Evolutionary conservation across 2,797 vertebrate genomes (phyloP).

Genomic region (Cryptoprocta ferox): DNA sequence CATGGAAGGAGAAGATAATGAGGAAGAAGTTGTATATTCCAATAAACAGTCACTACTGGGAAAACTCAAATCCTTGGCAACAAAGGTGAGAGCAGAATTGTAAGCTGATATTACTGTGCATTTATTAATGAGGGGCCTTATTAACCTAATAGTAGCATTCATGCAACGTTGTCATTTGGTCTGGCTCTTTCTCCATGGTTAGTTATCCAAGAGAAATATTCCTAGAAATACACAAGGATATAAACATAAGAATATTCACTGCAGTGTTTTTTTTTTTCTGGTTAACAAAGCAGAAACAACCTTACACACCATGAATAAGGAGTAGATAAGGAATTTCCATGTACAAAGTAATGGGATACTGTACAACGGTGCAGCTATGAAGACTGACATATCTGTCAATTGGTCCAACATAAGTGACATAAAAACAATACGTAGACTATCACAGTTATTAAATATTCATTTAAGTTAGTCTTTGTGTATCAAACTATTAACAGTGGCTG

Average conservation of each 20-base stretch:
- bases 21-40: constrained; percentile 96
- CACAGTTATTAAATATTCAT: not conserved
- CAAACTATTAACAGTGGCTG: not conserved
- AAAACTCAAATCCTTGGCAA: constrained; percentile 96
- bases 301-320: not conserved
- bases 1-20: constrained; percentile 98
- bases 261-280: not conserved
- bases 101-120: not conserved
- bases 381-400: not conserved
- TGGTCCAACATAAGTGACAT: not conserved
- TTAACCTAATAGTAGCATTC: not conserved
- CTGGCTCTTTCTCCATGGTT: not conserved
- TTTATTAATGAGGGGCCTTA: not conserved
- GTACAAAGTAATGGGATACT: not conserved
- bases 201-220: not conserved
- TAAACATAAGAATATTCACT: not conserved
- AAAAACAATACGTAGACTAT: not conserved
- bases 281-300: not conserved
- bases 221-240: not conserved
- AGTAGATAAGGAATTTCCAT: not conserved
- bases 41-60: constrained; percentile 95
- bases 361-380: not conserved
- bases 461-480: not conserved
- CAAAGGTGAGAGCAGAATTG: constrained; percentile 91
- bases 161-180: not conserved